Base-by-base conservation (phyloP, 1,140 invertebrate genomes). In the Scylla paramamosain region DNA sequence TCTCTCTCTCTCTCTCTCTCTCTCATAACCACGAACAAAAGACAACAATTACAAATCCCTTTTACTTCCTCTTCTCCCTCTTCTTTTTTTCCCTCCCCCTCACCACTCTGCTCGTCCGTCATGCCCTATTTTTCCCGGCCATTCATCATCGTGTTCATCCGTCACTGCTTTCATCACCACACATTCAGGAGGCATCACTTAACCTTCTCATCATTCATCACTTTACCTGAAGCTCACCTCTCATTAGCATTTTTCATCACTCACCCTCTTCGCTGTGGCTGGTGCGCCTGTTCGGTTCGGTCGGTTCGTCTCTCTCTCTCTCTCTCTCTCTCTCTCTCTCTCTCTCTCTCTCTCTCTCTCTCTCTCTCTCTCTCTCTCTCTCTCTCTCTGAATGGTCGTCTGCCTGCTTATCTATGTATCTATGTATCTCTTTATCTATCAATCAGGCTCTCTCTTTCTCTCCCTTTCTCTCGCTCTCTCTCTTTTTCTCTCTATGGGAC, bases 361-460 rank as follows among this genome's bases (percentile, higher is more conserved):
- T 77, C 67, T 77, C 67, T 77, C 67, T 77, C 67, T 77, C 67
- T 77, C 67, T 77, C 67, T 77, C 67, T 77, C 67, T 77, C 67
- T 77, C 67, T 77, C 67, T 77, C 67, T 77, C 67, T 77, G 67
- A 77, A 77, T 77, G 67, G 67, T 7, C 25, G 67, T n/a, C 52
- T 77, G 20, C 20, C 20, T 77, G 25, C 67, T 77, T 77, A 77
- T 77, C 25, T 77, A 77, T 77, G 67, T 39, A 39, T 39, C 39
- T 39, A 59, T 59, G 67, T n/a, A 77, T 77, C 67, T 77, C 25
- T 77, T 77, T 77, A 77, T 77, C 67, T 77, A 77, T 77, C 20
- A 77, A 77, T 77, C 67, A 77, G 67, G n/a, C 67, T 77, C 67
- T n/a, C 25, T 77, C 6, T 77, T 20, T 77, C 25, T 77, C n/a